Evolutionary conservation across 2,797 vertebrate species (phyloP), one percentile per base, ranked within the genome.

Genomic region (Myotis myotis): DNA sequence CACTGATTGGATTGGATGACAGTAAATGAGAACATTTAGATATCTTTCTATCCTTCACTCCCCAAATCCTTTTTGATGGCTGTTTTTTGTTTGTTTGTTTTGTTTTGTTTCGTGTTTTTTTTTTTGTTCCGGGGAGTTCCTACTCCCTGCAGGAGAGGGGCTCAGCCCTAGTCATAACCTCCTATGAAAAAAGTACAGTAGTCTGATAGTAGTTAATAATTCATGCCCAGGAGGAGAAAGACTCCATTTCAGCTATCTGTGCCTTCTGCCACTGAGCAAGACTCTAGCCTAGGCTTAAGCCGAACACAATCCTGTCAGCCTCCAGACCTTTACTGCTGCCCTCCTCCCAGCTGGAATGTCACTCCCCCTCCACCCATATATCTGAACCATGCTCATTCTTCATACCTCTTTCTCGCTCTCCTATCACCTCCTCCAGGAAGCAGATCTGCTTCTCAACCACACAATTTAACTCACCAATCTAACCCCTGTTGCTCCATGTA

Each of bases 311-410:
- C 70, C 22, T 89, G 23, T 62, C 30, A 93, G 44, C 72, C 71
- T 83, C 36, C 44, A 87, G 72, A 64, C 36, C 55, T 83, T 93
- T 62, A 28, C 3, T 89, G 12, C 23, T 23, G 23, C 41, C 49
- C 49, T 82, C 41, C 25, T 83, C n/a, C 38, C 36, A 68, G 36
- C 30, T 87, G n/a, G 72, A 90, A 55, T 70, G 44, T 44, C 22
- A 41, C 33, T 79, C 41, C 36, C 33, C n/a, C 19, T 66, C 75
- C 8, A 53, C 41, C 41, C 62, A 71, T 78, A 78, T 91, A 78
- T 68, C 70, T 36, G 60, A 96, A 81, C n/a, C 30, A 23, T 75
- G 47, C 30, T 74, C 51, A 70, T 89, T 87, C 85, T 88, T 88
- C 70, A 83, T 62, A 83, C 6, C 49, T 47, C 8, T 49, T 49